These are phyloP conservation scores for Drosophila lowei DNA, from an alignment of 1,140 invertebrate species.

Conservation along the genomic window DNA sequence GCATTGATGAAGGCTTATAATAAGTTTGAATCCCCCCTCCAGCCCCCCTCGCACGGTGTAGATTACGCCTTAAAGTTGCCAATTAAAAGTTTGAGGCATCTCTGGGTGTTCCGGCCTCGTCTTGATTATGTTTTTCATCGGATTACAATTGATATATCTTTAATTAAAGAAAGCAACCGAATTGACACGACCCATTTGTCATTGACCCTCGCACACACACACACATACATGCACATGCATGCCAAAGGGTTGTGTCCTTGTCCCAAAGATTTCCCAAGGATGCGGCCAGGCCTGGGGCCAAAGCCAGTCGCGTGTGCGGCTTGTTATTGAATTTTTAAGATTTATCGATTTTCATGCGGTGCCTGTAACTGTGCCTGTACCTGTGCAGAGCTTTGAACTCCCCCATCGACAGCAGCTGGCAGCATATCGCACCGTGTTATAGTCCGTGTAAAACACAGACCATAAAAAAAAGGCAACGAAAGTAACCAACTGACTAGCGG, in stretches of 20 bases:
- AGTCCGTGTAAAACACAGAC: conserved; percentile 76
- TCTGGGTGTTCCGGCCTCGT: conserved; percentile 8
- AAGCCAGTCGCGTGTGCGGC: conserved; percentile 55
- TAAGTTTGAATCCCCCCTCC: conserved; percentile 19
- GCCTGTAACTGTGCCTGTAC: conserved; percentile 42
- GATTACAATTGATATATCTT: conserved; percentile 59
- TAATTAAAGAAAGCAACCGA: conserved; percentile 52
- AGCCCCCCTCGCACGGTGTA: conserved; percentile 19
- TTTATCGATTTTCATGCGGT: conserved; percentile 76
- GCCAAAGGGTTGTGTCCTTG: conserved; percentile 45
- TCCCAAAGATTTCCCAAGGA: conserved; percentile 19
- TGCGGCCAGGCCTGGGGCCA: too few relatives aligned
- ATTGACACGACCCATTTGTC: conserved; percentile 58
- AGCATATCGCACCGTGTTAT: conserved; percentile 66
- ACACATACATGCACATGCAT: not conserved
- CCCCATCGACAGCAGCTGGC: conserved; percentile 49
- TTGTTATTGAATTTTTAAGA: conserved; percentile 81
- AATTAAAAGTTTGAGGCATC: conserved; percentile 72
- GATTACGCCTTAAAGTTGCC: conserved; percentile 76
- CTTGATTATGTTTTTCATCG: conserved; percentile 26
- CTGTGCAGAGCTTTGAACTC: conserved; percentile 66
- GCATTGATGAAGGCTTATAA: conserved; percentile 73
- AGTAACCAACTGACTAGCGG: conserved; percentile 54
- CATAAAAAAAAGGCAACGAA: conserved; percentile 60
- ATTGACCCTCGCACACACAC: conserved; percentile 59